Evolutionary conservation across 2,888 invertebrate species (phyloP), one percentile per base, ranked within the genome.

Genomic region (Leptarthrus brevirostris): DNA sequence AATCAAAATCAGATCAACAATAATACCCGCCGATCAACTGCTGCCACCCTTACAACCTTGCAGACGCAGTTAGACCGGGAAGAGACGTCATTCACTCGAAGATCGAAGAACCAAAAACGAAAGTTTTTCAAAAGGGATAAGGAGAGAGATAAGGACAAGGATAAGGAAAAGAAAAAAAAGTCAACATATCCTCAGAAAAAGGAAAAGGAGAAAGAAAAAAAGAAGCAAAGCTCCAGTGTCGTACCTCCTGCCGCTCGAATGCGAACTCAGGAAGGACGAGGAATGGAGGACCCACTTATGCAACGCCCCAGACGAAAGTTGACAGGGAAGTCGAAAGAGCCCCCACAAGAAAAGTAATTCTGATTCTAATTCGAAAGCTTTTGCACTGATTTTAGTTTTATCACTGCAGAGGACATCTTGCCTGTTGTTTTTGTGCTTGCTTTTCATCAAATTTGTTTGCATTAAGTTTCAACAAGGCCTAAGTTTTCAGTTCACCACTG

Each of bases 221-320:
- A 81, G 71, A 83, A 84, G 78, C 81, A 82, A 75, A 82, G 81
- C 54, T 80, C 81, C 16, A 81, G 79, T 0, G 83, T 82, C 10
- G 82, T 83, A 12, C 84, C 83, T n/a, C 79, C 82, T 2, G 81
- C 82, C 30, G 77, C 77, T 18, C 78, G 80, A 74, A 18, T 18
- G 44, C 73, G 69, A 26, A 70, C 74, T 76, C 81, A 49, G 76
- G n/a, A n/a, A n/a, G 80, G 0, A 79, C 81, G 12, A 78, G 81
- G 10, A 79, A 81, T 83, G 82, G 83, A 81, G 4, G 83, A 83
- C 80, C 84, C 84, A 1, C 75, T 83, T 74, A 84, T 83, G 83
- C 82, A 84, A 78, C 82, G 84, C 0, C 84, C 84, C 2, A 79
- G 84, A 22, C 81, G 81, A 40, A 79, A 80, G 1, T 79, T 81